Conservation (phyloP, 2,797 vertebrate genomes). For the Gymnopithys bicolor region DNA sequence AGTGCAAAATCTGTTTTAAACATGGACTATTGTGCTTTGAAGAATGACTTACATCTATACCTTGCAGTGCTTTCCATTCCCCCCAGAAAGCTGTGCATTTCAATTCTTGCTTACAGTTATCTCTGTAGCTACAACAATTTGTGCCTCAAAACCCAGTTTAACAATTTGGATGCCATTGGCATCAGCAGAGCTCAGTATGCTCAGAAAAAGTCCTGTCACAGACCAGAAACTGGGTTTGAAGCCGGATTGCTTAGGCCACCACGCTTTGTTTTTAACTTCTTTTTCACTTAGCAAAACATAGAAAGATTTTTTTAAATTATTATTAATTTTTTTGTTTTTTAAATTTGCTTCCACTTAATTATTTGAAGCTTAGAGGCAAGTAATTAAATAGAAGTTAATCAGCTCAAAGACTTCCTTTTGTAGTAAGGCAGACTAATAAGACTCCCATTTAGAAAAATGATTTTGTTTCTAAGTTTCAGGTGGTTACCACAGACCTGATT, state of each 20-base stretch:
- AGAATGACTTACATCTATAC: background rate
- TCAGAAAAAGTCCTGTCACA: slow-evolving; percentile 7
- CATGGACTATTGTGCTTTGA: background rate
- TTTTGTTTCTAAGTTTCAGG: background rate
- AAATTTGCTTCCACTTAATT: background rate
- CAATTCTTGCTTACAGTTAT: background rate
- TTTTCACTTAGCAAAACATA: background rate
- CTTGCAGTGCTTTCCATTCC: background rate
- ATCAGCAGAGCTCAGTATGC: background rate
- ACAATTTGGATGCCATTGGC: background rate
- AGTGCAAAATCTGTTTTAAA: slow-evolving; percentile 5
- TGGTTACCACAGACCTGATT: background rate
- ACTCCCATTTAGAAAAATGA: background rate
- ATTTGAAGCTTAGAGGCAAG: background rate
- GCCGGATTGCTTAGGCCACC: background rate
- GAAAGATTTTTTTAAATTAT: background rate
- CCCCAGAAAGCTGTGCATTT: background rate
- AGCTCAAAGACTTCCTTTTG: slow-evolving; percentile 18
- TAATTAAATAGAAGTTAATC: background rate
- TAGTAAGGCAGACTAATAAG: background rate
- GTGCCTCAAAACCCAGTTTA: background rate
- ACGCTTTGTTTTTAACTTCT: background rate
- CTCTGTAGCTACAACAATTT: background rate
- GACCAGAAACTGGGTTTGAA: background rate
- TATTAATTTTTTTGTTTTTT: background rate